A percentile compares a stretch with the other conserved stretches of the same genome.
These are phyloP conservation scores for Nemoura dubitans DNA, from an alignment of 2,888 invertebrate genomes.

Conservation along the genomic window DNA sequence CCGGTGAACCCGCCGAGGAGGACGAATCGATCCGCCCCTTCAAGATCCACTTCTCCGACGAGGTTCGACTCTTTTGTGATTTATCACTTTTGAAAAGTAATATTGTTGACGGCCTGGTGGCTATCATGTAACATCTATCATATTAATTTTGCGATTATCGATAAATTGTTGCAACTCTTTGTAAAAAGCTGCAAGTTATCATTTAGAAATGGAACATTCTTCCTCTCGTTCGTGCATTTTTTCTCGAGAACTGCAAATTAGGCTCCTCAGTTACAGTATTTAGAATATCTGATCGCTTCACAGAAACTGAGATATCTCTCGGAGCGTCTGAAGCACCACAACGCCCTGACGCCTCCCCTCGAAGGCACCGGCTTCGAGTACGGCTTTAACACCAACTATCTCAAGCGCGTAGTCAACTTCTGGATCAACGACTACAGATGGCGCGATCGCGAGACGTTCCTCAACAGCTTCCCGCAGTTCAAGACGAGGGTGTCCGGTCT, in stretches of 20 bases:
- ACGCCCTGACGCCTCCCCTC: slow-evolving; percentile 55
- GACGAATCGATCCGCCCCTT: slow-evolving; percentile 68
- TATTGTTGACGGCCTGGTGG: too few relatives aligned
- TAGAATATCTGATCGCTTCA: slow-evolving; percentile 61
- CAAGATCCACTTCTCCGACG: slow-evolving; percentile 68
- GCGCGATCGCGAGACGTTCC: slow-evolving; percentile 70
- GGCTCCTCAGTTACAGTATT: too few relatives aligned
- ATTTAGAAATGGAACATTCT: too few relatives aligned
- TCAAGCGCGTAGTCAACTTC: slow-evolving; percentile 74
- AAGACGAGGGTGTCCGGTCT: slow-evolving; percentile 79
- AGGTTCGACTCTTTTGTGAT: slow-evolving; percentile 59
- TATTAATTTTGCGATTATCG: too few relatives aligned
- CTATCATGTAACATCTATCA: too few relatives aligned
- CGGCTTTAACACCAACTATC: slow-evolving; percentile 78
- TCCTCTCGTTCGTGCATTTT: too few relatives aligned
- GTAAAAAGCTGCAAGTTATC: too few relatives aligned
- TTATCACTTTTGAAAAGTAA: too few relatives aligned
- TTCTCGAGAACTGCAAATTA: too few relatives aligned
- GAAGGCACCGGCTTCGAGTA: slow-evolving; percentile 75
- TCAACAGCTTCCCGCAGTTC: slow-evolving; percentile 81
- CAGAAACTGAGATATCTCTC: slow-evolving; percentile 52
- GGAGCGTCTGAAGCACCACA: slow-evolving; percentile 62
- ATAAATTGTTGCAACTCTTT: too few relatives aligned
- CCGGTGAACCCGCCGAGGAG: slow-evolving; percentile 61
- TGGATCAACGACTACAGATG: slow-evolving; percentile 84